Base-by-base conservation (phyloP, 23 tunicate genomes). In the Ciona savignyi region DNA sequence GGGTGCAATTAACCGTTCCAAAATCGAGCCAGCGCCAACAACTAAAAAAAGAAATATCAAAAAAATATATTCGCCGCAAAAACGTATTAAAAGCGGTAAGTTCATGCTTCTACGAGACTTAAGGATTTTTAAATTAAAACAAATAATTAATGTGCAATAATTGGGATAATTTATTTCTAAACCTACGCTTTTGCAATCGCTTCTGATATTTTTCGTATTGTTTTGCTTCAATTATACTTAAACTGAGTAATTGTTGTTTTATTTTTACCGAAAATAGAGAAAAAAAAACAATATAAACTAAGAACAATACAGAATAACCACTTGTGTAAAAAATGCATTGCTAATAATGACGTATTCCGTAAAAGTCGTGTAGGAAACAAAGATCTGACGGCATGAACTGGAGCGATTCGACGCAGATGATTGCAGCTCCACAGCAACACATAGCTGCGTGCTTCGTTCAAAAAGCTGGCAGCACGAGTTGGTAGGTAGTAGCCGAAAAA, bases 381-480 rank as follows among this genome's bases (percentile, higher is more conserved):
- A 9, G 56, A 9, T 15, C 56, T 42, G 11, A 15, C 9, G 15
- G 49, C 1, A 32, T 29, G 26, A 20, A 32, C 21, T 69, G 73
- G 73, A 32, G 23, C 29, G 73, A 69, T 23, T 30, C 32, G 2
- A 75, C 66, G 1, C 88, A 83, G 33, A 26, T 83, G 81, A 83
- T 83, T 23, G 76, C 81, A 1, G 88, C 80, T 75, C 88, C 88
- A 3, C 51, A 83, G 62, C 74, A 60, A 68, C 75, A 63, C 34
- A 23, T 83, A 23, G 75, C 67, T 51, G 88, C 75, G n/a, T 83
- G 88, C 63, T 35, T 76, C 24, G 88, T 83, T 0, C 88, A 83
- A 31, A 83, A 83, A 76, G 81, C 81, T 24, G 88, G 88, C 27
- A 83, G 88, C 61, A 83, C 88, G 21, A 83, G 88, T 34, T 83